A percentile compares a stretch with the other conserved stretches of the same genome.
These are phyloP conservation scores for Gasteruption jaculator DNA, from an alignment of 2,888 invertebrate species.

Conservation along the genomic window DNA sequence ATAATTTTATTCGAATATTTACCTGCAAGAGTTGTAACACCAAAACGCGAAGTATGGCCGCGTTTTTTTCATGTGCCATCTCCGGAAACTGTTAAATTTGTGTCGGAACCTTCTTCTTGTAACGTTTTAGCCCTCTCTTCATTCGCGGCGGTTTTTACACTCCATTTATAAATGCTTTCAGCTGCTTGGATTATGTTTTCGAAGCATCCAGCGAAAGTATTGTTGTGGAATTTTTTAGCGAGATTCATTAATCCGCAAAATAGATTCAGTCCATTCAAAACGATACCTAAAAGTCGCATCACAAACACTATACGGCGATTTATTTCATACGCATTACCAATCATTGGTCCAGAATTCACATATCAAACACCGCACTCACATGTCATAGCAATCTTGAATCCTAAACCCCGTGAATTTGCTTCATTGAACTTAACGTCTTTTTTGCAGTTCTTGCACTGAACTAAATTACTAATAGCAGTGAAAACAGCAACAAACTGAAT, in stretches of 20 bases:
- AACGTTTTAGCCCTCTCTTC: constrained; percentile 17
- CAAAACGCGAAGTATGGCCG: constrained; percentile 20
- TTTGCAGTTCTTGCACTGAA: constrained; percentile 10
- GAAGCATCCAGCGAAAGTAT: constrained; percentile 16
- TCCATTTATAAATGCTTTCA: constrained; percentile 16
- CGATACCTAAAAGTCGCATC: constrained; percentile 25
- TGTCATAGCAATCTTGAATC: constrained; percentile 11
- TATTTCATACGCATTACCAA: neutral
- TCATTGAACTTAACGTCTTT: constrained; percentile 13
- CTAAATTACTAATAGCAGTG: constrained; percentile 13
- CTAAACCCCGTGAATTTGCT: constrained; percentile 13
- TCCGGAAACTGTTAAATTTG: constrained; percentile 22
- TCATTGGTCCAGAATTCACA: neutral
- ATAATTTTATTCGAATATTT: constrained; percentile 20
- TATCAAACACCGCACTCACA: constrained; percentile 13
- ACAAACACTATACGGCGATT: constrained; percentile 26
- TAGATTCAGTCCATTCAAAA: constrained; percentile 26
- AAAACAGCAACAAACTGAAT: constrained; percentile 16
- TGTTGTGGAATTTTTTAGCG: constrained; percentile 8
- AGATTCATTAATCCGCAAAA: constrained; percentile 26
- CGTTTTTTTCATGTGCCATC: constrained; percentile 21
- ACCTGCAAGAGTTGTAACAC: constrained; percentile 21
- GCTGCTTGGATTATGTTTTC: constrained; percentile 15
- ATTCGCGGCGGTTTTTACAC: constrained; percentile 15
- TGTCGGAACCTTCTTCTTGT: constrained; percentile 16